These are phyloP conservation scores for Oryzias sinensis DNA, from an alignment of 2,797 vertebrate species.

Conservation along the genomic window DNA sequence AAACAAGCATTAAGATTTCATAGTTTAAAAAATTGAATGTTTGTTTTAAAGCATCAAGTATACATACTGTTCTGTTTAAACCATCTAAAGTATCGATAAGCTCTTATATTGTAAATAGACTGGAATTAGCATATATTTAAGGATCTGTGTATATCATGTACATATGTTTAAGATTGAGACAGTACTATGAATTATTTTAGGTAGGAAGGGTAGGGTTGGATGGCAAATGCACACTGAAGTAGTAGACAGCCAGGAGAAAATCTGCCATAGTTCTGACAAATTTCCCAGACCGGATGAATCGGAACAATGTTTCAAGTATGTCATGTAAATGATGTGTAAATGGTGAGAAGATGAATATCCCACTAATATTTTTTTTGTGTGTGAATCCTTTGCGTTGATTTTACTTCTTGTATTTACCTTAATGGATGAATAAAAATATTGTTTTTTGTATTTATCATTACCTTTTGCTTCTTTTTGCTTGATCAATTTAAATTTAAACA, in stretches of 20 bases:
- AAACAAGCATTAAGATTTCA: too few species aligned
- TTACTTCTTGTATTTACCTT: conserved; percentile 71
- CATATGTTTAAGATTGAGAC: conserved; percentile 72
- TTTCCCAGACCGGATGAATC: conserved; percentile 28
- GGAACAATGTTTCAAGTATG: conserved; percentile 30
- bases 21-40: background rate
- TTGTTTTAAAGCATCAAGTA: conserved; percentile 51
- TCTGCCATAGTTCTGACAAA: conserved; percentile 28
- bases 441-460: conserved; percentile 79
- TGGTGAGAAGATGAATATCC: conserved; percentile 68
- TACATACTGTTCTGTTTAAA: conserved; percentile 55
- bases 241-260: conserved; percentile 10
- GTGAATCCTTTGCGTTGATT: conserved; percentile 63
- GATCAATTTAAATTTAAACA: background rate
- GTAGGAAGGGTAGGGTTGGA: conserved; percentile 50
- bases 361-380: conserved; percentile 57
- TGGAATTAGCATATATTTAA: conserved; percentile 78
- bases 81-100: conserved; percentile 72
- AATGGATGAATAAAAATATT: conserved; percentile 79
- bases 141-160: conserved; percentile 81
- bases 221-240: conserved; percentile 30
- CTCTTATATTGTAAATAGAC: conserved; percentile 84
- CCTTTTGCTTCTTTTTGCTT: conserved; percentile 8
- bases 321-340: conserved; percentile 71
- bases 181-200: conserved; percentile 51